These are phyloP conservation scores for Sarcophaga bullata DNA, from an alignment of 1,140 invertebrate genomes.

Conservation along the genomic window DNA sequence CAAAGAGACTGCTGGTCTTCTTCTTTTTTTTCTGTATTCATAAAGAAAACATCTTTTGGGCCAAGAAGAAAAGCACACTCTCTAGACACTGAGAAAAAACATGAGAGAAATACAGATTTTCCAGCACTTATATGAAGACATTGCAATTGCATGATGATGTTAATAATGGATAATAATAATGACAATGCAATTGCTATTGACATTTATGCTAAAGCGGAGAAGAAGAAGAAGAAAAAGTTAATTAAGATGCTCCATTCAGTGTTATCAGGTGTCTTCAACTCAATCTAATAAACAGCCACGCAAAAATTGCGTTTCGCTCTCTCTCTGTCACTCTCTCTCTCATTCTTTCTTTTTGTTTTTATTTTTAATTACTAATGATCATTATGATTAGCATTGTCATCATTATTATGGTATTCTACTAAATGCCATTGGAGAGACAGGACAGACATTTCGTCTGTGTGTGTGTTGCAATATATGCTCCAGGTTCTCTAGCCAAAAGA, in stretches of 20 bases:
- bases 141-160: conserved; percentile 27
- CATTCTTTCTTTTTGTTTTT: not conserved
- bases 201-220: conserved; percentile 24
- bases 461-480: no score
- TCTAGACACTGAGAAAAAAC: no score
- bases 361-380: not conserved
- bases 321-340: no score
- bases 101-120: no score
- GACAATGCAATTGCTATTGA: not conserved
- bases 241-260: not conserved
- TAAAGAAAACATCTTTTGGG: not conserved
- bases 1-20: not conserved
- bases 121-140: no score
- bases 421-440: no score
- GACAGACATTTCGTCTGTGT: no score
- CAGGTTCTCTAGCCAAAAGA: not conserved
- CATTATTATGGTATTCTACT: no score
- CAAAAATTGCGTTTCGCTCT: conserved; percentile 37
- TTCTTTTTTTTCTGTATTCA: not conserved
- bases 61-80: not conserved
- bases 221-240: not conserved
- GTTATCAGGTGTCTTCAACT: conserved; percentile 14
- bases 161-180: not conserved
- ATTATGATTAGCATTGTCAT: no score
- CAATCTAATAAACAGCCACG: conserved; percentile 22